Percentiles rank a stretch among this genome's conserved stretches.
phyloP scores from a whole-genome alignment of 1,140 invertebrate genomes.

The Thalassaphorura encarpata region DNA sequence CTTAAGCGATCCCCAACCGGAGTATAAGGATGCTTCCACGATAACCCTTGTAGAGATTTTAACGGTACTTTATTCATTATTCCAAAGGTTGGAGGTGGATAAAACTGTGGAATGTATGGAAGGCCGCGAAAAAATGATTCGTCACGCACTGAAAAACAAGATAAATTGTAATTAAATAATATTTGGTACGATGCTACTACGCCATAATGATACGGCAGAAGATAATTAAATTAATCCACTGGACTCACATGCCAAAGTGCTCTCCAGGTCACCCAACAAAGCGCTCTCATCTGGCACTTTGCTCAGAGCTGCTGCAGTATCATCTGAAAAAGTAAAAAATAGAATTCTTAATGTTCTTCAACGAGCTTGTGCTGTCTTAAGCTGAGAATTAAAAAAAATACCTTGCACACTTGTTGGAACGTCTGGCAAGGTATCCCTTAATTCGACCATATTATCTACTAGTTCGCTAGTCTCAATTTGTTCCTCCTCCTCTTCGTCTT shows the following conservation, averaged over 20 bases:
- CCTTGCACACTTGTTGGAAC: background rate
- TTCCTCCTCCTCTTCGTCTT: slow-evolving; percentile 29
- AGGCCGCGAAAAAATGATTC: background rate
- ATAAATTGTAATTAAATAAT: background rate
- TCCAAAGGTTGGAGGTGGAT: slow-evolving; percentile 24
- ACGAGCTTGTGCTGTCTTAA: background rate
- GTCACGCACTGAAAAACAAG: background rate
- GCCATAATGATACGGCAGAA: no score
- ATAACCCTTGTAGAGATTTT: slow-evolving; percentile 20
- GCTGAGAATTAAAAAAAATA: background rate
- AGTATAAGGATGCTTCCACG: slow-evolving; percentile 20
- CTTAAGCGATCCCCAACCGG: slow-evolving; percentile 18
- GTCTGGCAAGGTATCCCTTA: background rate
- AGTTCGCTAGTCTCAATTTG: slow-evolving; percentile 26
- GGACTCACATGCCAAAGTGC: background rate
- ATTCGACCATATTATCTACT: slow-evolving; percentile 25
- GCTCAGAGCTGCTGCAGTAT: background rate
- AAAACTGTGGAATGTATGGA: slow-evolving; percentile 15
- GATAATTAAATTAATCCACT: no score
- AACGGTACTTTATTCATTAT: slow-evolving; percentile 18
- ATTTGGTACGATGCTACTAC: no score
- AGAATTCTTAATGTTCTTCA: background rate
- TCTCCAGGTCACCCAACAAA: background rate
- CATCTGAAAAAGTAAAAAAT: background rate
- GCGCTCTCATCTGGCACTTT: background rate